Percentiles rank a stretch among this genome's conserved stretches.
phyloP scores from a whole-genome alignment of 30 jellyfish, hydroid and myxozoan genomes.

The Chrysaora quinquecirrha region DNA sequence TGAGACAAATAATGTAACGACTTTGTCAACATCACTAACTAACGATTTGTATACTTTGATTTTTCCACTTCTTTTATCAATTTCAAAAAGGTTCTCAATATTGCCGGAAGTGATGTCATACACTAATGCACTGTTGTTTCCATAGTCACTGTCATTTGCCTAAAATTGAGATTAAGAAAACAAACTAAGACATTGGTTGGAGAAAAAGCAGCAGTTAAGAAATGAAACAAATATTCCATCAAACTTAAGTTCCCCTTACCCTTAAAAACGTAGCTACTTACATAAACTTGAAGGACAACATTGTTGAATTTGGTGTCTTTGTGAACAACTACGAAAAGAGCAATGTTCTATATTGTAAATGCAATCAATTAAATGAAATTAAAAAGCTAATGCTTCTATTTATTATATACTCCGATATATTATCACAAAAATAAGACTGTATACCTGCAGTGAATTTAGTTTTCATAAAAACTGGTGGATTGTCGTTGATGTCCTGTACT shows the following conservation, averaged over 20 bases:
- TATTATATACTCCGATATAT: too few relatives aligned
- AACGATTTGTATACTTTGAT: slow-evolving; percentile 47
- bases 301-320: slow-evolving; percentile 48
- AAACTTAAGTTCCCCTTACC: too few relatives aligned
- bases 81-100: slow-evolving; percentile 43
- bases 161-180: neutral
- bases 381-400: neutral
- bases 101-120: slow-evolving; percentile 68
- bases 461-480: slow-evolving; percentile 52
- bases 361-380: too few relatives aligned
- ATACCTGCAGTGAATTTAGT: slow-evolving; percentile 41
- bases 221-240: neutral
- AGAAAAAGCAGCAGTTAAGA: neutral
- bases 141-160: slow-evolving; percentile 71
- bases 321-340: slow-evolving; percentile 33
- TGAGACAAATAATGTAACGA: slow-evolving; percentile 1
- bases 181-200: neutral
- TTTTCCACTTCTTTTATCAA: slow-evolving; percentile 54
- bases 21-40: slow-evolving; percentile 45
- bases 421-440: neutral
- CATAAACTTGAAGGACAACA: slow-evolving; percentile 36
- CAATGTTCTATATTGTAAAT: neutral
- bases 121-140: slow-evolving; percentile 39
- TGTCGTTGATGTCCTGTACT: slow-evolving; percentile 62
- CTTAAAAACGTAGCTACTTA: too few relatives aligned